phyloP scores from a whole-genome alignment of 2,113 vertebrate genomes.

The Ictalurus punctatus region DNA sequence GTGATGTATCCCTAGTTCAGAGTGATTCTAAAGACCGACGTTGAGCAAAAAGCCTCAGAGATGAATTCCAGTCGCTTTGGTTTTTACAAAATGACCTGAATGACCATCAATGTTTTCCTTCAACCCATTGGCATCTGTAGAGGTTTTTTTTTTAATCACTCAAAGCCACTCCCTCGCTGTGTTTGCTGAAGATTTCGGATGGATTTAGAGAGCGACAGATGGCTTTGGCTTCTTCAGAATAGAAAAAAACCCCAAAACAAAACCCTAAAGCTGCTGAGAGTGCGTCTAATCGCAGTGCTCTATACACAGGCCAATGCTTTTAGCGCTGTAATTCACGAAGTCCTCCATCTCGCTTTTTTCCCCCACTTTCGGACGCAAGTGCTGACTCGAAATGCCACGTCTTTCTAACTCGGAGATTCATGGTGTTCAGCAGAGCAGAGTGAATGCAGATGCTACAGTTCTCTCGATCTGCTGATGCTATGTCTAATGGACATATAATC shows the following conservation, averaged over 20 bases:
- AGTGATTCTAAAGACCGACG: background rate
- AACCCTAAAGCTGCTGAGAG: background rate
- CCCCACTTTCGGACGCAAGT: background rate
- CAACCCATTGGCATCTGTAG: background rate
- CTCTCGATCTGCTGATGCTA: too few relatives aligned
- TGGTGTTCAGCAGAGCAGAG: slow-evolving; percentile 19
- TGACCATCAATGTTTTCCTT: background rate
- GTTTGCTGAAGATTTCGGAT: slow-evolving; percentile 4
- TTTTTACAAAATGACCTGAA: background rate
- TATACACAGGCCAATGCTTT: background rate
- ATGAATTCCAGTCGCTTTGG: background rate
- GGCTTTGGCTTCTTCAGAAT: background rate
- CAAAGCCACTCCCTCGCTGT: background rate
- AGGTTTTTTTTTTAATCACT: slow-evolving; percentile 1
- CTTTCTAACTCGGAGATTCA: background rate
- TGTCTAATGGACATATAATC: slow-evolving; percentile 4
- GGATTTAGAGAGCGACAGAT: background rate
- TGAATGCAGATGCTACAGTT: background rate
- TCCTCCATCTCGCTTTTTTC: background rate
- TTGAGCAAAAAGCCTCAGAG: background rate
- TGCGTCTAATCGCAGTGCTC: background rate
- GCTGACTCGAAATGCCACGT: background rate
- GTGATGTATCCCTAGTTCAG: background rate
- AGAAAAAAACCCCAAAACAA: background rate
- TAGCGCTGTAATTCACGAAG: slow-evolving; percentile 1